phyloP scores from a whole-genome alignment of 2,797 vertebrate genomes.

The Gadopsis bispinosus region DNA sequence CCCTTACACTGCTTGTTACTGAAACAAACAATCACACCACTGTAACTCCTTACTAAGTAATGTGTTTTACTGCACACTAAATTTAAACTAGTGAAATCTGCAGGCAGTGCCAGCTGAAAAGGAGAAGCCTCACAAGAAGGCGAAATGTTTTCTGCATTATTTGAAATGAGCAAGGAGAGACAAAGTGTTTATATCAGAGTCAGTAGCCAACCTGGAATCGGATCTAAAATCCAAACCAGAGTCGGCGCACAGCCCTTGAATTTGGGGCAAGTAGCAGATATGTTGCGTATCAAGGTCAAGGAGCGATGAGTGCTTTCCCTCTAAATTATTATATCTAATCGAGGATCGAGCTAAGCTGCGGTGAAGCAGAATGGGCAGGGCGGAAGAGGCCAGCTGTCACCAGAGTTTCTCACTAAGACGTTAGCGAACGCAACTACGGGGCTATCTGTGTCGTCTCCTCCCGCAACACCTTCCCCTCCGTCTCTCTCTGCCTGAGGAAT shows the following conservation, averaged over 20 bases:
- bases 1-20: too few species aligned
- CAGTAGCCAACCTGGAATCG: background rate
- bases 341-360: conserved; percentile 57
- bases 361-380: conserved; percentile 25
- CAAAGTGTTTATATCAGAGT: background rate
- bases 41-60: background rate
- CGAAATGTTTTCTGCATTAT: background rate
- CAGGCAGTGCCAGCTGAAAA: background rate
- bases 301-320: conserved; percentile 49
- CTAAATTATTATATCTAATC: conserved; percentile 58
- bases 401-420: conserved; percentile 31
- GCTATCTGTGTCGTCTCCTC: conserved; percentile 47
- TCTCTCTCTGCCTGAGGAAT: conserved; percentile 2
- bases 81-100: background rate
- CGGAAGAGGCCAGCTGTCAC: conserved; percentile 58
- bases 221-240: background rate
- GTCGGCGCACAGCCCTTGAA: background rate
- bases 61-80: background rate
- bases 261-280: conserved; percentile 28
- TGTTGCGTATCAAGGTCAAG: conserved; percentile 48
- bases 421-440: conserved; percentile 27
- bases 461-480: conserved; percentile 31
- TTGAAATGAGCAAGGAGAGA: background rate
- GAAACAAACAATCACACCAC: too few species aligned
- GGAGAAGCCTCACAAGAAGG: background rate